phyloP scores from a whole-genome alignment of 2,113 vertebrate genomes.

The Ammospiza caudacuta region DNA sequence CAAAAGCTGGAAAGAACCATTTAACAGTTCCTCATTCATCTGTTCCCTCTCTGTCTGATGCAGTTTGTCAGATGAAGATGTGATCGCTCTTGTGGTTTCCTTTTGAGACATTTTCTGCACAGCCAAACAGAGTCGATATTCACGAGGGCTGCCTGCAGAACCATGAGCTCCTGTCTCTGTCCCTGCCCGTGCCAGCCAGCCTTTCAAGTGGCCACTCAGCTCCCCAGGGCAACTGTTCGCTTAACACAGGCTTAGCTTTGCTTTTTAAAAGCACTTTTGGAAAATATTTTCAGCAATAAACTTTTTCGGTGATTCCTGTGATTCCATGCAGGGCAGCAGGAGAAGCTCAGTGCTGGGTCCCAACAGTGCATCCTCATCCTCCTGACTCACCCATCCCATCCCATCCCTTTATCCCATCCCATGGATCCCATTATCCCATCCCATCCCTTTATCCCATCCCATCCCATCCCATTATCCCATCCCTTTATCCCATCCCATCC shows the following conservation, averaged over 20 bases:
- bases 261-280: neutral
- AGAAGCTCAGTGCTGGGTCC: fast-evolving
- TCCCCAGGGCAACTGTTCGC: neutral
- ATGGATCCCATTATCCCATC: too few relatives aligned
- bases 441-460: too few relatives aligned
- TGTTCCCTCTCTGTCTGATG: slow-evolving; percentile 1
- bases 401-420: too few relatives aligned
- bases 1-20: slow-evolving; percentile 57
- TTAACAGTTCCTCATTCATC: slow-evolving; percentile 58
- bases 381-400: too few relatives aligned
- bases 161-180: neutral
- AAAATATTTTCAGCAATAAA: neutral
- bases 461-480: too few relatives aligned
- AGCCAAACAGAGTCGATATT: neutral
- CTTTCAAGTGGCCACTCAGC: neutral
- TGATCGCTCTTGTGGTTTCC: slow-evolving; percentile 40
- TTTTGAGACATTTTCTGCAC: neutral
- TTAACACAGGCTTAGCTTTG: neutral
- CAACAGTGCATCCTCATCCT: neutral
- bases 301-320: neutral
- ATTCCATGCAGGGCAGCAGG: neutral
- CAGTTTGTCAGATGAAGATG: slow-evolving; percentile 54
- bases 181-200: neutral
- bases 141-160: neutral
- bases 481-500: too few relatives aligned